These are phyloP conservation scores for Seira musarum DNA, from an alignment of 2,888 invertebrate species.

Conservation along the genomic window DNA sequence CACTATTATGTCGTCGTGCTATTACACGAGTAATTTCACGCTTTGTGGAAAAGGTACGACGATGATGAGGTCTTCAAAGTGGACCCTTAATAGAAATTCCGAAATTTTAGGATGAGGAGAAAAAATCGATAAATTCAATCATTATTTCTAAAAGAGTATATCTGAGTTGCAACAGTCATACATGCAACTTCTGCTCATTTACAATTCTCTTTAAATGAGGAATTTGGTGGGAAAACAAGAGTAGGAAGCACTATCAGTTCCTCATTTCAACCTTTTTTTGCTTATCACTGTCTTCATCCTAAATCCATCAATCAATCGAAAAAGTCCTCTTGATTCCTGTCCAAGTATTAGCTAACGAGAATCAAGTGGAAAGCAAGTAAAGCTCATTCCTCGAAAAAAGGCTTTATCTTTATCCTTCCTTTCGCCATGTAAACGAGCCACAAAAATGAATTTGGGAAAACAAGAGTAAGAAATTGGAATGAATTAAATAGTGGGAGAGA, in stretches of 20 bases:
- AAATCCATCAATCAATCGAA: slow-evolving; percentile 31
- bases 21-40: background rate
- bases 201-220: background rate
- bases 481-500: slow-evolving; percentile 8
- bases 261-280: slow-evolving; percentile 5
- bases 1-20: too few relatives aligned
- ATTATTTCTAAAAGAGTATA: background rate
- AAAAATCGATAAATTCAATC: background rate
- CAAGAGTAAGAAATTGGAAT: background rate
- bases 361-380: background rate
- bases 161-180: background rate
- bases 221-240: slow-evolving; percentile 10
- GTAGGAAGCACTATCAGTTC: background rate
- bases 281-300: slow-evolving; percentile 4
- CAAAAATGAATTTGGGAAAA: background rate
- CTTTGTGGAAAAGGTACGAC: background rate
- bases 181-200: background rate
- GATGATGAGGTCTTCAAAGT: too few relatives aligned
- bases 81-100: background rate
- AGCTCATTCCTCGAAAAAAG: background rate
- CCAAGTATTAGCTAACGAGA: slow-evolving; percentile 30
- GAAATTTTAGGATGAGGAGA: background rate
- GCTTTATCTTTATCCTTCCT: background rate
- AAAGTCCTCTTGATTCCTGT: background rate
- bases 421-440: background rate